Evolutionary conservation across 2,888 invertebrate species (phyloP), one percentile per base, ranked within the genome.

Genomic region (Hirtodrosophila trivittata): DNA sequence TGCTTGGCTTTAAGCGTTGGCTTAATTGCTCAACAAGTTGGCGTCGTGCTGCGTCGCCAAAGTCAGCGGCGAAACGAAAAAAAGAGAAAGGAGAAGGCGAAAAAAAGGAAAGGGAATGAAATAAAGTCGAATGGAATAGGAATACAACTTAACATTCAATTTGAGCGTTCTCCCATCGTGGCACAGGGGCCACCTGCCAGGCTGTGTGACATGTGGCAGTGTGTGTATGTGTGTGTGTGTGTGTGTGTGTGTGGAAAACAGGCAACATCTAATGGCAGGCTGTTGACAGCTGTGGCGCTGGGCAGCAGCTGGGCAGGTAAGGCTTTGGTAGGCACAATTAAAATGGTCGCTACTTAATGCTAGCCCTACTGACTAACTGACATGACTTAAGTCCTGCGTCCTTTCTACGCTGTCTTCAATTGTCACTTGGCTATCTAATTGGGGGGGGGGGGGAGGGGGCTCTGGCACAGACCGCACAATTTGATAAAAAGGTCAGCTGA

Each of bases 21-120:
- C 82, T 78, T 82, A 83, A 80, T 82, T 83, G 83, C 68, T 80
- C 80, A 82, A 83, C 80, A 78, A 83, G 80, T 80, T 80, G 80
- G 71, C 66, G 62, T 62, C 78, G 68, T 76, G 83, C 58, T 39
- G 75, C 30, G 70, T 9, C 30, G 56, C 32, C 10, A 21, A 9
- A 12, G 47, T 4, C 14, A n/a, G 32, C 5, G 32, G 10, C 1
- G n/a, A 25, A 51, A 46, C 16, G 28, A 35, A 9, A 30, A 8
- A 13, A 28, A 26, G 25, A 47, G 16, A 9, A 12, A 49, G 1
- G 28, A 28, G 42, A 54, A 50, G 25, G 14, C 3, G 3, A 8
- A 13, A 28, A 26, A 16, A 47, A 14, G 9, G n/a, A 50, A 3
- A 38, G 28, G 42, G 49, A 47, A 21, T 13, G 9, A 41, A 52